Percentiles rank a stretch among this genome's conserved stretches.
These are phyloP conservation scores for Holocentrus rufus DNA, from an alignment of 2,797 vertebrate genomes.

Conservation along the genomic window DNA sequence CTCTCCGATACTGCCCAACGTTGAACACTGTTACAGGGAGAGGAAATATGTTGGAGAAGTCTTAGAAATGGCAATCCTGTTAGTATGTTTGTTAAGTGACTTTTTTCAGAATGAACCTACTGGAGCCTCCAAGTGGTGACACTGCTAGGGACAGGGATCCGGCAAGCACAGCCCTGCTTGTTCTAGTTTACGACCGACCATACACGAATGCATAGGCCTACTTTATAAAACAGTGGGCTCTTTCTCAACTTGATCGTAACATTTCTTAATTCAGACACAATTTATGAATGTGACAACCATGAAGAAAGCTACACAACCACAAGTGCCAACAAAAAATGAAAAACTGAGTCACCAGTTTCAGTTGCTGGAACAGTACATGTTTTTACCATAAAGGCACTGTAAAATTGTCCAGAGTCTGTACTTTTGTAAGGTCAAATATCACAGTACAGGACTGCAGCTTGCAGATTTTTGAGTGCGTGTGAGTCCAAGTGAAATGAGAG, in stretches of 20 bases:
- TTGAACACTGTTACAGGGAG: constrained; percentile 85
- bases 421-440: not conserved
- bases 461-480: not conserved
- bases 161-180: too few species aligned
- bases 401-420: not conserved
- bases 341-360: too few species aligned
- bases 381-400: too few species aligned
- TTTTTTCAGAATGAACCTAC: too few species aligned
- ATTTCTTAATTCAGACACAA: not conserved
- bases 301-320: too few species aligned
- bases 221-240: too few species aligned
- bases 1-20: constrained; percentile 90
- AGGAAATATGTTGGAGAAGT: not conserved
- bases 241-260: not conserved
- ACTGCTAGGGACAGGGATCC: too few species aligned
- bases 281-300: not conserved
- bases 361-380: too few species aligned
- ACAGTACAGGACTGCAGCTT: too few species aligned
- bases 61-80: not conserved
- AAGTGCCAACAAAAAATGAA: too few species aligned
- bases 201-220: too few species aligned
- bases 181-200: not conserved
- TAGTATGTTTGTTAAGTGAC: not conserved
- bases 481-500: not conserved
- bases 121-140: too few species aligned